phyloP scores from a whole-genome alignment of 2,888 invertebrate genomes.

The Ypsolopha scabrella region DNA sequence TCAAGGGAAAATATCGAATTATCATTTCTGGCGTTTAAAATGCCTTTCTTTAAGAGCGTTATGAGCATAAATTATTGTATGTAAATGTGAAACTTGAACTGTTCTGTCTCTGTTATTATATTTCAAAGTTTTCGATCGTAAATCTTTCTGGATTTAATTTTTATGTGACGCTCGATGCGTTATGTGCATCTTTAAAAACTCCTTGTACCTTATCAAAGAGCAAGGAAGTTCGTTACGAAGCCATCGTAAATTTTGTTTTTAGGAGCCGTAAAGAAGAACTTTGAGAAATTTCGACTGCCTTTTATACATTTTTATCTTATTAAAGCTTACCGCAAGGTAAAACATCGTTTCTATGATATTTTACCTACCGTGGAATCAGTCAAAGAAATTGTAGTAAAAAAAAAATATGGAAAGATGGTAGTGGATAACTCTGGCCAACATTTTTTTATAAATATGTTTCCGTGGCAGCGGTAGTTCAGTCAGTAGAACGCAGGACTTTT shows the following conservation, averaged over 20 bases:
- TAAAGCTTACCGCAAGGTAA: too few relatives aligned
- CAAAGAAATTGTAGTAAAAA: too few relatives aligned
- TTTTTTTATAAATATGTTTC: too few relatives aligned
- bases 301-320: too few relatives aligned
- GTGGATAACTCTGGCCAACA: too few relatives aligned
- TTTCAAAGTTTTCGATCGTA: slow-evolving; percentile 56
- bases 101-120: slow-evolving; percentile 43
- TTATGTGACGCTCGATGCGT: slow-evolving; percentile 34
- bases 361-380: too few relatives aligned
- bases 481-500: too few relatives aligned
- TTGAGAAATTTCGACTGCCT: too few relatives aligned
- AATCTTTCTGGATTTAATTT: slow-evolving; percentile 57
- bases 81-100: slow-evolving; percentile 47
- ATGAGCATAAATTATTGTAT: slow-evolving; percentile 49
- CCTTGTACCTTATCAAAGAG: background rate
- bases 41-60: slow-evolving; percentile 20
- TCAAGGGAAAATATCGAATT: background rate
- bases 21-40: slow-evolving; percentile 3
- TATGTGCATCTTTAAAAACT: background rate
- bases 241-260: background rate
- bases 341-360: too few relatives aligned
- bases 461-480: too few relatives aligned
- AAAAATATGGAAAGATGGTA: too few relatives aligned
- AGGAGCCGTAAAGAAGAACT: too few relatives aligned
- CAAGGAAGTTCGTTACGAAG: background rate